Percentiles rank a stretch among this genome's conserved stretches.
Evolutionary conservation across 2,113 vertebrate genomes (phyloP).

Genomic region (Pavo muticus): DNA sequence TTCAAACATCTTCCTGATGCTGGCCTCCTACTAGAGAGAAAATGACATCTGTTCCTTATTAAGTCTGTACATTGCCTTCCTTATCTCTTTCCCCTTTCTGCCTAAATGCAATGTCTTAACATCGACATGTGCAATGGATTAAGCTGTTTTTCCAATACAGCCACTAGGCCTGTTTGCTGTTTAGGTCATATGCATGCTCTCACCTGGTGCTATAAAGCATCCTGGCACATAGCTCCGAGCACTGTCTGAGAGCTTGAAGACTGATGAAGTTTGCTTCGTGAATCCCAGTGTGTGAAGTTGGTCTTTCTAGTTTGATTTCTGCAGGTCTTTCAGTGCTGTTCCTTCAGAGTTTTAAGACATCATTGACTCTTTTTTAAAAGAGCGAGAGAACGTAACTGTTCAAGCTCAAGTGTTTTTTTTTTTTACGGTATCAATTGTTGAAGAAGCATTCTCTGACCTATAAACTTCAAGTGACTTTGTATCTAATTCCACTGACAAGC

Average conservation of each 20-base stretch:
- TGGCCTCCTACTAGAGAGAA: not conserved
- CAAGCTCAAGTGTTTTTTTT: constrained; percentile 6
- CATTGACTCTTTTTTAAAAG: not conserved
- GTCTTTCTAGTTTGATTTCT: constrained; percentile 33
- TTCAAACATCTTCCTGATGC: constrained; percentile 28
- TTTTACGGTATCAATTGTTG: constrained; percentile 44
- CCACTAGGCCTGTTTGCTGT: not conserved
- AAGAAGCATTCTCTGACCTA: constrained; percentile 46
- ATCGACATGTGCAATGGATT: not conserved
- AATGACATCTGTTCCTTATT: constrained; percentile 27
- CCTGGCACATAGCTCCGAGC: not conserved
- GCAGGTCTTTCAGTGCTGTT: constrained; percentile 12
- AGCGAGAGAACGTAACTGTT: not conserved
- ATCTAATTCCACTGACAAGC: not conserved
- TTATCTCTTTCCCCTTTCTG: not conserved
- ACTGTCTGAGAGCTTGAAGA: not conserved
- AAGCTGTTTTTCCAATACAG: not conserved
- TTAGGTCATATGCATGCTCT: not conserved
- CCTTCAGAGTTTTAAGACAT: constrained; percentile 27
- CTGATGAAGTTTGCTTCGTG: not conserved
- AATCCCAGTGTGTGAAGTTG: not conserved
- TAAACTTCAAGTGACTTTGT: constrained; percentile 34
- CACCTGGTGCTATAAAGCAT: not conserved
- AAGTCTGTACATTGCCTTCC: not conserved
- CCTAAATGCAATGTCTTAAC: not conserved